These are phyloP conservation scores for Seriola quinqueradiata DNA, from an alignment of 2,113 vertebrate genomes.

Conservation along the genomic window DNA sequence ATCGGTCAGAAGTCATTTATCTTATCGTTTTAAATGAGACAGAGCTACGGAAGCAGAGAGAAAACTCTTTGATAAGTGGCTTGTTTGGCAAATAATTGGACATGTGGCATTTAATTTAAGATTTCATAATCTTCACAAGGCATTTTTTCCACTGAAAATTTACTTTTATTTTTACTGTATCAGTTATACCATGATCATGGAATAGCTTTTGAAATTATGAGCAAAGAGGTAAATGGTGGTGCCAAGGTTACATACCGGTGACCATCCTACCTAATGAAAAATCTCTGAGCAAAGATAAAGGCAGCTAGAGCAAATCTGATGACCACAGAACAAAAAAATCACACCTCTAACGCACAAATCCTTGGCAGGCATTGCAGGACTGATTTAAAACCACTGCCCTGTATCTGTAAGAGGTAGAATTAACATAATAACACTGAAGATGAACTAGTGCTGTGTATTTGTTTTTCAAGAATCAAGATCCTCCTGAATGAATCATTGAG, in stretches of 20 bases:
- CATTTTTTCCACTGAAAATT: background rate
- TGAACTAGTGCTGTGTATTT: background rate
- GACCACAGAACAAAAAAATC: background rate
- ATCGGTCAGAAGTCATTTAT: constrained; percentile 23
- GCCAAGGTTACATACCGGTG: background rate
- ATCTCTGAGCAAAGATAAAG: background rate
- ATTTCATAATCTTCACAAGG: background rate
- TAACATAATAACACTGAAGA: background rate
- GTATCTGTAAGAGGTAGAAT: background rate
- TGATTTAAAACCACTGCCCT: background rate
- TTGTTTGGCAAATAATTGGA: constrained; percentile 36
- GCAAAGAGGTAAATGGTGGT: background rate
- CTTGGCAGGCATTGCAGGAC: background rate
- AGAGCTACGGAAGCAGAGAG: background rate
- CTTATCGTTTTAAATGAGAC: constrained; percentile 8
- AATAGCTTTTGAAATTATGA: background rate
- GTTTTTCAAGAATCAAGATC: background rate
- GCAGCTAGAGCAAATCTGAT: background rate
- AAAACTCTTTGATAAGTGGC: constrained; percentile 5
- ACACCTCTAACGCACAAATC: background rate
- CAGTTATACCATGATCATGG: background rate
- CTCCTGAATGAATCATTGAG: background rate
- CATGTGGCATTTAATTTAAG: constrained; percentile 16
- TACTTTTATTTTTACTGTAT: background rate
- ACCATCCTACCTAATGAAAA: background rate